These are phyloP conservation scores for Rhineura floridana DNA, from an alignment of 2,113 vertebrate species.

Conservation along the genomic window DNA sequence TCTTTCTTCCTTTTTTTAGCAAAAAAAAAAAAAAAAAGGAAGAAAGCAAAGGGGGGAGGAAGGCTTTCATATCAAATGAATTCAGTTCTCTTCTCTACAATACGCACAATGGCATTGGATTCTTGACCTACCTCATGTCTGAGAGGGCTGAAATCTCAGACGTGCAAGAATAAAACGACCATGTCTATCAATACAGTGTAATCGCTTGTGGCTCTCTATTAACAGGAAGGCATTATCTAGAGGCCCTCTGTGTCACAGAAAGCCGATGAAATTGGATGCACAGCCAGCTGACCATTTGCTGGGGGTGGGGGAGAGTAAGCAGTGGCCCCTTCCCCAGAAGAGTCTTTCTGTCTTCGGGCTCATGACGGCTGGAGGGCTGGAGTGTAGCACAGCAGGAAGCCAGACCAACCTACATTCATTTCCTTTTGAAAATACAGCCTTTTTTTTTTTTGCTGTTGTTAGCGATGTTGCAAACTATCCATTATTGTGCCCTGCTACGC, in stretches of 20 bases:
- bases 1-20: constrained; percentile 58
- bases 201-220: constrained; percentile 56
- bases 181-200: constrained; percentile 42
- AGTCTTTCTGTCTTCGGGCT: constrained; percentile 54
- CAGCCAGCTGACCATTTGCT: constrained; percentile 58
- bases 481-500: constrained; percentile 44
- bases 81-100: constrained; percentile 58
- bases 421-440: constrained; percentile 40
- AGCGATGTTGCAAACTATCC: constrained; percentile 13
- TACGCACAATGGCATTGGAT: constrained; percentile 57
- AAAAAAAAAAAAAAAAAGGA: constrained; percentile 18
- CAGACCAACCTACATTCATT: constrained; percentile 53
- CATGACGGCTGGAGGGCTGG: constrained; percentile 14
- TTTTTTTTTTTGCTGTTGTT: constrained; percentile 23
- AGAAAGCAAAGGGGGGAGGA: neutral
- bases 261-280: constrained; percentile 63
- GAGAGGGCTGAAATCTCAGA: constrained; percentile 64
- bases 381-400: constrained; percentile 49
- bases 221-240: constrained; percentile 63
- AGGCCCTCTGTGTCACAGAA: constrained; percentile 57
- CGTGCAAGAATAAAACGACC: constrained; percentile 58
- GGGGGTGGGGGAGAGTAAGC: constrained; percentile 47
- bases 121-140: constrained; percentile 63
- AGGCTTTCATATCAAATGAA: constrained; percentile 57
- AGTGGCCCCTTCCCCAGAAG: constrained; percentile 58